These are phyloP conservation scores for Phania funesta DNA, from an alignment of 2,888 invertebrate species.

Conservation along the genomic window DNA sequence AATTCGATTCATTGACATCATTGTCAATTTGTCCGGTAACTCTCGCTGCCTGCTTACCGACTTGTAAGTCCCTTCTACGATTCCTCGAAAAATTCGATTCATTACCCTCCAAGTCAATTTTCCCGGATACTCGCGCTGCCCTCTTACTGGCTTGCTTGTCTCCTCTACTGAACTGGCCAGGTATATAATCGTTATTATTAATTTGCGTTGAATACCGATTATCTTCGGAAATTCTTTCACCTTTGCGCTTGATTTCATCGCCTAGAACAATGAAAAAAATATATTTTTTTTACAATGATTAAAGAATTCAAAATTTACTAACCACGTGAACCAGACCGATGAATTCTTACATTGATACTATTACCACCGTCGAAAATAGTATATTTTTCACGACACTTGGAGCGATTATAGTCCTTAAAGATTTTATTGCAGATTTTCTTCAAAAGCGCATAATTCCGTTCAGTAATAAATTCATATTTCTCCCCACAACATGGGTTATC, in stretches of 20 bases:
- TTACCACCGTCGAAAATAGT: slow-evolving; percentile 75
- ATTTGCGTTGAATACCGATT: background rate
- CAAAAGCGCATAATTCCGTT: slow-evolving; percentile 73
- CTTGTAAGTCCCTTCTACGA: no score
- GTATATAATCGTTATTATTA: background rate
- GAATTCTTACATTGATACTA: slow-evolving; percentile 69
- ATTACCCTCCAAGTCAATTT: no score
- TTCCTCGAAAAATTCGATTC: no score
- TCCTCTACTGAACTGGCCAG: no score
- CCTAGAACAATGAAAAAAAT: background rate
- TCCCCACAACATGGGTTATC: slow-evolving; percentile 58
- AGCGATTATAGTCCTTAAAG: slow-evolving; percentile 71
- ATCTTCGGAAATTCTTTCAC: background rate
- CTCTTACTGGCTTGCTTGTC: no score
- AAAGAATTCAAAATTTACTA: background rate
- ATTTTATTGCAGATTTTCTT: slow-evolving; percentile 75
- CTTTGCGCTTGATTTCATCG: background rate
- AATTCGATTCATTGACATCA: no score
- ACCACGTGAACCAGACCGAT: slow-evolving; percentile 52
- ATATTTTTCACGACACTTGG: slow-evolving; percentile 72
- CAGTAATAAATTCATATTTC: slow-evolving; percentile 70
- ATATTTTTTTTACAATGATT: background rate
- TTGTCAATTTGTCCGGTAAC: no score
- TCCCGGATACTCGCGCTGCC: no score
- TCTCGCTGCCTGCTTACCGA: no score